Evolutionary conservation across 2,888 invertebrate genomes (phyloP).

Genomic region (Euzophera pinguis): DNA sequence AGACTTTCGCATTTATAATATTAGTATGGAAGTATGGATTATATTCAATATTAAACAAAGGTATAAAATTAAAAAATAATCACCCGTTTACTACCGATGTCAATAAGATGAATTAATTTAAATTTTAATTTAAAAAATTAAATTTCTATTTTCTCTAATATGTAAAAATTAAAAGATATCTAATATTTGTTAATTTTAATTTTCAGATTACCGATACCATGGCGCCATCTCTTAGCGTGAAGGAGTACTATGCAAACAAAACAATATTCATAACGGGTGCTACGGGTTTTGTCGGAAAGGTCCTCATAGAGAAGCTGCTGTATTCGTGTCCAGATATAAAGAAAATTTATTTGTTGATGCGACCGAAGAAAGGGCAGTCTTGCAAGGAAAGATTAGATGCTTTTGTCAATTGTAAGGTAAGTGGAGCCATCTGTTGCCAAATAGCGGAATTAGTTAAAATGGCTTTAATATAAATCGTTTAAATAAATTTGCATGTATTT

Average conservation of each 20-base stretch:
- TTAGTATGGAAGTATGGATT: too few relatives aligned
- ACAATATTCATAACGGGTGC: slow-evolving; percentile 89
- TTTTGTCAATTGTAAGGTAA: slow-evolving; percentile 72
- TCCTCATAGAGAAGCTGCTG: slow-evolving; percentile 88
- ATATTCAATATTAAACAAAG: too few relatives aligned
- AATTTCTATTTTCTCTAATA: too few relatives aligned
- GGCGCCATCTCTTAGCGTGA: slow-evolving; percentile 61
- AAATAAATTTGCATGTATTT: too few relatives aligned
- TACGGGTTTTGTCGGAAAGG: slow-evolving; percentile 92
- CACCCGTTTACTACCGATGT: too few relatives aligned
- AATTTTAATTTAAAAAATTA: too few relatives aligned
- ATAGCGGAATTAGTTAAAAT: slow-evolving; percentile 19
- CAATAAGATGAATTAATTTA: too few relatives aligned
- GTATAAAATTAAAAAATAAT: too few relatives aligned
- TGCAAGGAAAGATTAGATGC: slow-evolving; percentile 82
- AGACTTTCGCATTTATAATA: too few relatives aligned
- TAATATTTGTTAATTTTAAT: not conserved
- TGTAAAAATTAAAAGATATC: too few relatives aligned
- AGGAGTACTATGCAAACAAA: slow-evolving; percentile 80
- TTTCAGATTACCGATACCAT: slow-evolving; percentile 28
- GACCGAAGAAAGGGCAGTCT: slow-evolving; percentile 85
- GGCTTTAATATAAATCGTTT: too few relatives aligned
- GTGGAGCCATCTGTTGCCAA: slow-evolving; percentile 38
- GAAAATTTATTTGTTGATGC: slow-evolving; percentile 84
- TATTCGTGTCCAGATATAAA: slow-evolving; percentile 84